Base-by-base conservation (phyloP, 2,113 vertebrate species). In the Brienomyrus brachyistius region DNA sequence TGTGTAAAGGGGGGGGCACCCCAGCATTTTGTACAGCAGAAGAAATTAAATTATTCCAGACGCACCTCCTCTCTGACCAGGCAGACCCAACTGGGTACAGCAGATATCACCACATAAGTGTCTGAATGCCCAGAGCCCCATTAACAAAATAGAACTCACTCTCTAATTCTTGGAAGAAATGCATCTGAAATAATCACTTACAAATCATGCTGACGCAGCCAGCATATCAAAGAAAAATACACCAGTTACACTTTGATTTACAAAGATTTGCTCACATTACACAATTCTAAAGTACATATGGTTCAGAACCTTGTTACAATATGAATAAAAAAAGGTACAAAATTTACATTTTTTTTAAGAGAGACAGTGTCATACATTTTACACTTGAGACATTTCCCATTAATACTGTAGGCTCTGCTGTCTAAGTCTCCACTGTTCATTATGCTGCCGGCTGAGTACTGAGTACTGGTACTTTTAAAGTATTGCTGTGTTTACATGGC, bases 381-480 rank as follows among this genome's bases (percentile, higher is more conserved):
- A 97, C 91, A 93, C 96, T 97, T 95, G 96, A 97, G 95, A 96
- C 96, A 96, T 98, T 96, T 98, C 97, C 45, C 97, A 97, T 97
- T 97, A 97, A 95, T 92, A 94, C 45, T 92, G 94, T 89, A 97
- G 97, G 97, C 97, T 95, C 95, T 97, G 97, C 96, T 98, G 97
- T 98, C 97, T 98, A 97, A 97, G 98, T 97, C 97, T 97, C 97
- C 97, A 97, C 92, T 94, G 94, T 96, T 98, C 97, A 98, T 98
- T 98, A 99, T 97, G 97, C 96, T 98, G 97, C 96, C 96, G 97
- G 96, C 96, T 99, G 97, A 98, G 98, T 96, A 98, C 96, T 96
- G 97, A 98, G 97, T 97, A 99, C 97, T 97, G 98, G 97, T 97
- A 99, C 97, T 97, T 98, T 97, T 97, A 97, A 98, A 98, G 98